A percentile compares a stretch with the other conserved stretches of the same genome.
phyloP scores from a whole-genome alignment of 35 echinoderm and acorn worm genomes.

The Amphiura filiformis region DNA sequence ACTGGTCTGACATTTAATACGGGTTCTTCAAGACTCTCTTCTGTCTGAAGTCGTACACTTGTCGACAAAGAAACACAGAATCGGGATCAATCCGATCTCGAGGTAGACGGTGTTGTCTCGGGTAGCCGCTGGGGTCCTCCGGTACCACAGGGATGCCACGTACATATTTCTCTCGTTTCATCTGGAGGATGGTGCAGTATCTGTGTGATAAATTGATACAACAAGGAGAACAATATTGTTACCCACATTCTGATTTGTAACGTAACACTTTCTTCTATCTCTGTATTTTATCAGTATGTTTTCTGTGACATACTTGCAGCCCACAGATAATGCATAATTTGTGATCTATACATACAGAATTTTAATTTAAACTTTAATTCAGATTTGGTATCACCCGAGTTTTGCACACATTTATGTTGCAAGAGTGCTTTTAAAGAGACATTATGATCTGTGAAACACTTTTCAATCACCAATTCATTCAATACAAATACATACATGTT shows the following conservation, averaged over 20 bases:
- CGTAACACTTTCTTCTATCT: too few species aligned
- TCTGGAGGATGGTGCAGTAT: constrained; percentile 68
- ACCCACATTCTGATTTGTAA: not conserved
- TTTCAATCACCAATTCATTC: too few species aligned
- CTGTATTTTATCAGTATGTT: too few species aligned
- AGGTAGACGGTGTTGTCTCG: constrained; percentile 43
- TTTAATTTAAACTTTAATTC: too few species aligned
- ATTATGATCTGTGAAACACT: too few species aligned
- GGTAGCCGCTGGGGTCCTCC: constrained; percentile 43
- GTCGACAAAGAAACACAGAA: constrained; percentile 84
- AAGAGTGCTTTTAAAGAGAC: too few species aligned
- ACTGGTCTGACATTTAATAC: constrained; percentile 9
- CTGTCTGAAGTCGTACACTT: constrained; percentile 94
- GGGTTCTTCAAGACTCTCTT: constrained; percentile 90
- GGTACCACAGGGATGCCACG: constrained; percentile 57
- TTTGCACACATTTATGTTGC: too few species aligned
- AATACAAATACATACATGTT: too few species aligned
- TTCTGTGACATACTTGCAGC: too few species aligned
- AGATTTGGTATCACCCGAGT: too few species aligned
- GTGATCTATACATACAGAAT: too few species aligned
- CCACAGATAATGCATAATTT: too few species aligned
- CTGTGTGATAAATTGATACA: constrained; percentile 33
- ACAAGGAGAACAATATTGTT: not conserved
- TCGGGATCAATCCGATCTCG: constrained; percentile 40
- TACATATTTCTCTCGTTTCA: constrained; percentile 52